These are phyloP conservation scores for Pangasius djambal DNA, from an alignment of 2,797 vertebrate genomes.

Conservation along the genomic window DNA sequence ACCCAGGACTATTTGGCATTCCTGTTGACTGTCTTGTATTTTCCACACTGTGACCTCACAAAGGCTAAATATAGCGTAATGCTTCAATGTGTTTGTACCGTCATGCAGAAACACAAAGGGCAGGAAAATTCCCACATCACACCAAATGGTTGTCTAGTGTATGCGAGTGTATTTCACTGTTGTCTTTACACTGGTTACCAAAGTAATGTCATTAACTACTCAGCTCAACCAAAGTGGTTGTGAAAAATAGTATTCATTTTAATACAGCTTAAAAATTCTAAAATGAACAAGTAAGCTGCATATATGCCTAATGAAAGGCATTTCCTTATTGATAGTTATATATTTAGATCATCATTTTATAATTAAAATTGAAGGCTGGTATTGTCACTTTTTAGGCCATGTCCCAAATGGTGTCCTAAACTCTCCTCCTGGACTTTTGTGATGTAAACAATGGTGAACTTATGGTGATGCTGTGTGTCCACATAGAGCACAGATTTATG, in stretches of 20 bases:
- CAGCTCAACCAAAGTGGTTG: background rate
- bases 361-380: too few relatives aligned
- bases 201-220: background rate
- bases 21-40: conserved; percentile 24
- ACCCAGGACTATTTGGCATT: conserved; percentile 53
- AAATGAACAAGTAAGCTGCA: background rate
- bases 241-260: background rate
- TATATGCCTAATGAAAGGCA: too few relatives aligned
- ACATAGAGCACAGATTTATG: background rate
- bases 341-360: too few relatives aligned
- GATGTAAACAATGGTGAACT: background rate
- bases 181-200: background rate
- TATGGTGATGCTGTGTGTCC: background rate
- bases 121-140: background rate
- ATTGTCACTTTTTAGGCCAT: too few relatives aligned
- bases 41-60: conserved; percentile 63
- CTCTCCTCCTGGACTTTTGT: too few relatives aligned
- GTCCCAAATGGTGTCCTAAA: too few relatives aligned
- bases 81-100: conserved; percentile 54
- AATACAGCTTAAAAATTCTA: background rate
- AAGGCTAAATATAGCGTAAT: conserved; percentile 66
- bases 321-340: too few relatives aligned
- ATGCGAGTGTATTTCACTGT: conserved; percentile 29
- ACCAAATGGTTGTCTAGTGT: conserved; percentile 45
- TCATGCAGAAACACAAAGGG: background rate